These are phyloP conservation scores for Tretioscincus oriximinensis DNA, from an alignment of 2,113 vertebrate species.

Conservation along the genomic window DNA sequence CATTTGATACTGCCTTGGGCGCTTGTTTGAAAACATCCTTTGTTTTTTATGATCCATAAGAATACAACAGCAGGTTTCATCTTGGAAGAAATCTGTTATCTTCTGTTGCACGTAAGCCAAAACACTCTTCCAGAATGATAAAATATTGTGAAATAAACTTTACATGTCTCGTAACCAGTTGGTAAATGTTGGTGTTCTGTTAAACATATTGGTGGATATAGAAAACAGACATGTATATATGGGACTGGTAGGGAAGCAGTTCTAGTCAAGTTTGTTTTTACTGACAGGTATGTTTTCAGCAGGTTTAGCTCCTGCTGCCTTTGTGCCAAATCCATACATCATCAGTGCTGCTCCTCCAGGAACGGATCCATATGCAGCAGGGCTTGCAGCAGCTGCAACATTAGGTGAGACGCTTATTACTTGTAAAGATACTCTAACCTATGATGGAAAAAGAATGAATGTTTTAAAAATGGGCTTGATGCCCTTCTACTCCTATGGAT, in stretches of 20 bases:
- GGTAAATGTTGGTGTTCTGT: not conserved
- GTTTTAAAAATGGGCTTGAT: too few species aligned
- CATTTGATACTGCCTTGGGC: too few species aligned
- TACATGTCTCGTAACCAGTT: not conserved
- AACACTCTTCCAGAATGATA: not conserved
- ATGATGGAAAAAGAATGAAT: not conserved
- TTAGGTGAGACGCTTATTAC: constrained; percentile 77
- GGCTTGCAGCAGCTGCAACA: constrained; percentile 93
- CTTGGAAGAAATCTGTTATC: not conserved
- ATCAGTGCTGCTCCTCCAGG: constrained; percentile 96
- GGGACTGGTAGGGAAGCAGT: constrained; percentile 54
- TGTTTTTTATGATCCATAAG: too few species aligned
- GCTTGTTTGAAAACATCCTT: too few species aligned
- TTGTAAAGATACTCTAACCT: not conserved
- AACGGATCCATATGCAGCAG: constrained; percentile 95
- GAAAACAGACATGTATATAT: not conserved
- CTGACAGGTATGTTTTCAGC: constrained; percentile 83
- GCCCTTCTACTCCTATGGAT: not conserved
- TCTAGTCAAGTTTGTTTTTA: constrained; percentile 72
- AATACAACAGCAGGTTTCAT: not conserved
- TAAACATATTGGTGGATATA: not conserved
- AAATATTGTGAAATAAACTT: not conserved
- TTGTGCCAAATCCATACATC: constrained; percentile 98
- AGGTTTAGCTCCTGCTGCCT: constrained; percentile 96
- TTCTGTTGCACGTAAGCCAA: too few species aligned